Conservation (phyloP, 2,113 vertebrate species). For the Regulus satrapa region DNA sequence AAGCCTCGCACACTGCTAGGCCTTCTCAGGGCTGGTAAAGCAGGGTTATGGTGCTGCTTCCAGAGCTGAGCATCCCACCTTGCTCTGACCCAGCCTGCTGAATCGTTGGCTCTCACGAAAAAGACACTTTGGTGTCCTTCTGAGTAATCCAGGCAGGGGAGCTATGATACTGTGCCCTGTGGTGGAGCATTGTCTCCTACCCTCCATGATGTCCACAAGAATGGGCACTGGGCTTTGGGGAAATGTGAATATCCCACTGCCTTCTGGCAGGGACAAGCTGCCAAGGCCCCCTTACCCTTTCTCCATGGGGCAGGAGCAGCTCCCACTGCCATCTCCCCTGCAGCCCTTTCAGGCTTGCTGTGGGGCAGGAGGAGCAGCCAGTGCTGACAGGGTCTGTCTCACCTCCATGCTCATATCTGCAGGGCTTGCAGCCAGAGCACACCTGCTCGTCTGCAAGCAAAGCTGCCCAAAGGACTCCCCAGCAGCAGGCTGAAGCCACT, state of each 20-base stretch:
- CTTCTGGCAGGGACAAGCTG: rapidly evolving
- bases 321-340: not conserved
- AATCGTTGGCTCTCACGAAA: not conserved
- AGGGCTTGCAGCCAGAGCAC: not conserved
- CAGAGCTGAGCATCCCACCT: not conserved
- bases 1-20: not conserved
- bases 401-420: rapidly evolving
- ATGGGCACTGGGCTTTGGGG: not conserved
- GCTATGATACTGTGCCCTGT: not conserved
- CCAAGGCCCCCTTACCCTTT: not conserved
- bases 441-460: not conserved
- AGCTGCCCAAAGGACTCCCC: not conserved
- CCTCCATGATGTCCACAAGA: not conserved
- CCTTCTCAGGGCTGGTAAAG: not conserved
- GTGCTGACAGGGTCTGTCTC: not conserved
- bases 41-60: not conserved
- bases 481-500: not conserved
- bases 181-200: not conserved
- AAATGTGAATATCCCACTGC: not conserved
- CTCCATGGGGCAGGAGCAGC: not conserved
- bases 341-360: not conserved
- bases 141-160: not conserved
- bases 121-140: not conserved
- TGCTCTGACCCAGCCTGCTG: not conserved
- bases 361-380: not conserved